Conservation (phyloP, 2,797 vertebrate species). For the Takifugu ocellatus region DNA sequence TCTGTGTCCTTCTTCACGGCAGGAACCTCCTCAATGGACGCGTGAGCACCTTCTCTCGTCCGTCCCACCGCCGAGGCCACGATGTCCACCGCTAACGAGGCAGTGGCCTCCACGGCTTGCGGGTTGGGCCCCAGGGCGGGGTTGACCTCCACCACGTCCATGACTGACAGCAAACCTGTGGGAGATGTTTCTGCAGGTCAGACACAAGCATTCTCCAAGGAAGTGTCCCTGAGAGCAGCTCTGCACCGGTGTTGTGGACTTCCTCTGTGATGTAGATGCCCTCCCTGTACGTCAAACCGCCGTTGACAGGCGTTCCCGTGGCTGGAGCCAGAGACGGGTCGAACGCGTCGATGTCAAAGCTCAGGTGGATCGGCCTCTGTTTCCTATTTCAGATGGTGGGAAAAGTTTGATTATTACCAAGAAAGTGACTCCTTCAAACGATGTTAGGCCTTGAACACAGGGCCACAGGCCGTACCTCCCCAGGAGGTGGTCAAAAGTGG, state of each 20-base stretch:
- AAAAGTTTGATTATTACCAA: background rate
- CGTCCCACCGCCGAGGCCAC: slow-evolving; percentile 91
- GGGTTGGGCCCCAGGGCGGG: slow-evolving; percentile 81
- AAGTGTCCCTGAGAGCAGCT: background rate
- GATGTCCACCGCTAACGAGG: slow-evolving; percentile 86
- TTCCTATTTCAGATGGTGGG: slow-evolving; percentile 69
- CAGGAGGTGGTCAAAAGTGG: slow-evolving; percentile 88
- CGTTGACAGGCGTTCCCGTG: slow-evolving; percentile 92
- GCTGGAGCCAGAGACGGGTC: slow-evolving; percentile 94
- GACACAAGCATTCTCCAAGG: background rate
- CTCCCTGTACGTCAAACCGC: slow-evolving; percentile 97
- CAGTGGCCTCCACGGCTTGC: slow-evolving; percentile 86
- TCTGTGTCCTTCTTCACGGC: slow-evolving; percentile 78
- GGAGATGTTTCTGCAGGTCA: slow-evolving; percentile 3
- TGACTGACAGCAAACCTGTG: slow-evolving; percentile 90
- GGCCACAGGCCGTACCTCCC: slow-evolving; percentile 75
- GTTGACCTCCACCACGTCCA: slow-evolving; percentile 97
- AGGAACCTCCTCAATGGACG: slow-evolving; percentile 77
- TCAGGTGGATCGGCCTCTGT: slow-evolving; percentile 91
- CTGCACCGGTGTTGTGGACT: slow-evolving; percentile 93
- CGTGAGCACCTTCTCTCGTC: slow-evolving; percentile 85
- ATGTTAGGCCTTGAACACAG: background rate
- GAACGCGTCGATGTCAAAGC: slow-evolving; percentile 97
- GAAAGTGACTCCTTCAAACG: background rate
- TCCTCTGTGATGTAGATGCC: slow-evolving; percentile 96